Evolutionary conservation across 2,113 vertebrate genomes (phyloP).

Genomic region (Stegastes partitus): DNA sequence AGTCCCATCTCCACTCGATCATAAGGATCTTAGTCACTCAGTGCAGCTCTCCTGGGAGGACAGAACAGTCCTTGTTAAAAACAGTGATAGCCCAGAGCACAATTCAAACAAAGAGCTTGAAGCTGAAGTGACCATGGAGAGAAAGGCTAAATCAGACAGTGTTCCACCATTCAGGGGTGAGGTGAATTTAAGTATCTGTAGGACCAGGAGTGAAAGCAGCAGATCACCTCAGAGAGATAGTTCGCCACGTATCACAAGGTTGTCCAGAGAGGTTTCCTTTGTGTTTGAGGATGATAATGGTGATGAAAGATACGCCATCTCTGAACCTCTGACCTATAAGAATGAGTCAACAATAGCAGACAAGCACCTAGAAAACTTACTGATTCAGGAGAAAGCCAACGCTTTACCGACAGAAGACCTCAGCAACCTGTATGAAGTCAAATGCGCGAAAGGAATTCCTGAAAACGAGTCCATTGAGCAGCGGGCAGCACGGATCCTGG

Average conservation of each 20-base stretch:
- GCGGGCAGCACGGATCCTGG: conserved; percentile 94
- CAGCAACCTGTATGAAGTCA: conserved; percentile 82
- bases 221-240: conserved; percentile 53
- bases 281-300: conserved; percentile 33
- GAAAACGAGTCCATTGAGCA: conserved; percentile 92
- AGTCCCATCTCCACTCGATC: conserved; percentile 73
- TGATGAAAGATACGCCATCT: conserved; percentile 45
- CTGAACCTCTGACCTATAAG: conserved; percentile 71
- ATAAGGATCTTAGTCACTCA: conserved; percentile 67
- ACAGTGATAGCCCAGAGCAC: conserved; percentile 54
- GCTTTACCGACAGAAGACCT: conserved; percentile 74
- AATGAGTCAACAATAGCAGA: conserved; percentile 82
- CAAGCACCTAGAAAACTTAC: conserved; percentile 81
- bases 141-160: conserved; percentile 47
- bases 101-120: conserved; percentile 64
- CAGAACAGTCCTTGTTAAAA: conserved; percentile 38
- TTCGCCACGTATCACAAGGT: conserved; percentile 43
- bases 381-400: conserved; percentile 82
- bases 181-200: conserved; percentile 51
- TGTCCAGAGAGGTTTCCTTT: conserved; percentile 50
- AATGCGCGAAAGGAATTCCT: conserved; percentile 86
- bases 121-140: conserved; percentile 16
- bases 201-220: conserved; percentile 63
- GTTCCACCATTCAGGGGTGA: conserved; percentile 39
- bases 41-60: conserved; percentile 57